Base-by-base conservation (phyloP, 1,140 invertebrate species). In the Pseudomyrmex sp. region DNA sequence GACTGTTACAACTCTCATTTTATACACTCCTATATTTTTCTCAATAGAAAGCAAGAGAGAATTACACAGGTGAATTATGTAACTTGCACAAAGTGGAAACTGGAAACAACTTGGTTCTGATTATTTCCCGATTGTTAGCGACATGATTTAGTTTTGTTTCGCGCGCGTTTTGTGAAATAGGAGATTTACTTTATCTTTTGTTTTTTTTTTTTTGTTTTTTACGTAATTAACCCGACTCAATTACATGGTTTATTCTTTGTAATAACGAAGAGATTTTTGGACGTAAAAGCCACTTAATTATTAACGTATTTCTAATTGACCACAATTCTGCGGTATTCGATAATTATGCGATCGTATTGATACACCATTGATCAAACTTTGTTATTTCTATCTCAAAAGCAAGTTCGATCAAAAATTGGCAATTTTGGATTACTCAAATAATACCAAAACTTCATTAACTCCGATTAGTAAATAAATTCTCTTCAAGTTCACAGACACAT, bases 1-100 rank as follows among this genome's bases (percentile, higher is more conserved):
- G n/a, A 79, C 20, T 77, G 62, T 58, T 59, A 26, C 65, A 69
- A 79, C 52, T 79, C 5, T 70, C 15, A n/a, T 80, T 80, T 59
- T 80, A 35, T 61, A 26, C 35, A 35, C 54, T 70, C 23, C 70
- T 70, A 18, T 79, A 48, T 46, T 44, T 68, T 9, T 69, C 35
- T 23, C 26, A 15, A 23, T 46, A 15, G 20, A 58, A 46, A 26
- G 50, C 48, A 26, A 13, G 4, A 69, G 46, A 23, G 15, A 15
- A 26, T 20, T 68, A 46, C 56, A 44, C 13, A n/a, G 8, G 23
- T 58, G 35, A 69, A 58, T 44, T 35, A 35, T 35, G 35, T 35
- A 35, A 35, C 35, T 35, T 70, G 15, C 7, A 15, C 50, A 59
- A 46, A 72, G 23, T 18, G 23, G 13, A 52, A 35, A 35, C 35